Evolutionary conservation across 1,140 invertebrate genomes (phyloP).

Genomic region (silkworm (Bombyx mori)): DNA sequence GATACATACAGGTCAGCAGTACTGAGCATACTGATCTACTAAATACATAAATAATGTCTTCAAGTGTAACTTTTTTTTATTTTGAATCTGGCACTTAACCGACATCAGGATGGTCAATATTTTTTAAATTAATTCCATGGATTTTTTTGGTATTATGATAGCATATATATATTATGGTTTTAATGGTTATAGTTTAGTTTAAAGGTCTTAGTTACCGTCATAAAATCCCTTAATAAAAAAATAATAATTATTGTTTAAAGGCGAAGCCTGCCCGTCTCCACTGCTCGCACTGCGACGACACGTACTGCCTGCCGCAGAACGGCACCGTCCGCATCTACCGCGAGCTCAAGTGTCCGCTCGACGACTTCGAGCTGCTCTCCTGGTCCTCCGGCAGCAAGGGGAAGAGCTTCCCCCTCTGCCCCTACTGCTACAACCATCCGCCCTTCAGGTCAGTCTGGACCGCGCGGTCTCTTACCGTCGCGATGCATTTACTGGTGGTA

Average conservation of each 20-base stretch:
- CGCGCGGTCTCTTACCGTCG: no score
- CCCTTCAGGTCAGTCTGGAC: constrained; percentile 89
- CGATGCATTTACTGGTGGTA: no score
- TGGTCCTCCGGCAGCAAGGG: constrained; percentile 93
- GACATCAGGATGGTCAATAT: no score
- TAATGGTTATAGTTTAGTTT: no score
- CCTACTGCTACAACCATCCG: constrained; percentile 98
- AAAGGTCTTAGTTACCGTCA: no score
- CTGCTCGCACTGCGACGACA: constrained; percentile 97
- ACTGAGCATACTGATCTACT: constrained; percentile 7
- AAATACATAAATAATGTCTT: neutral
- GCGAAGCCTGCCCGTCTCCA: constrained; percentile 94
- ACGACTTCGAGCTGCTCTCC: constrained; percentile 96
- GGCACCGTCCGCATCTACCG: constrained; percentile 95
- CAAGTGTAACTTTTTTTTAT: neutral
- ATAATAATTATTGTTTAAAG: constrained; percentile 39
- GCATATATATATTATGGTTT: no score
- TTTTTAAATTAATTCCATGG: no score
- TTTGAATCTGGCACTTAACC: no score
- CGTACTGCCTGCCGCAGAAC: constrained; percentile 94
- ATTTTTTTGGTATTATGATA: no score
- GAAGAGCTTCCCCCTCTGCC: constrained; percentile 96
- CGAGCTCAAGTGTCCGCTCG: constrained; percentile 97
- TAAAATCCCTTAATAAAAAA: no score
- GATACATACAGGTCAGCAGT: constrained; percentile 83